These are phyloP conservation scores for Neotoxoptera formosana DNA, from an alignment of 1,140 invertebrate species.

Conservation along the genomic window DNA sequence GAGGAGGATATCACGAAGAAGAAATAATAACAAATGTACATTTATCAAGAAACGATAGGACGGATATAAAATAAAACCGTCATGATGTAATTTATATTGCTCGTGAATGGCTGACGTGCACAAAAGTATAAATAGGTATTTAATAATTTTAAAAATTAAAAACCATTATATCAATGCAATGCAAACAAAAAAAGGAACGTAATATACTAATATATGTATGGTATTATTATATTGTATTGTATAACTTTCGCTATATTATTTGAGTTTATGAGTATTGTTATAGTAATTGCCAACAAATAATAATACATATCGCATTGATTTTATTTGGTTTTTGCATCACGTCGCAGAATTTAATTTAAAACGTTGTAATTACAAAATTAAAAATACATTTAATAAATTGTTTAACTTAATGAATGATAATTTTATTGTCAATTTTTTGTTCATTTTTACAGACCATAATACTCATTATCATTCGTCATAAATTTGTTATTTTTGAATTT, in stretches of 20 bases:
- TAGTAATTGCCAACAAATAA: background rate
- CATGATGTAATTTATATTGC: background rate
- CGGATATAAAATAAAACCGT: background rate
- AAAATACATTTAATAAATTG: background rate
- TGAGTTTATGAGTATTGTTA: background rate
- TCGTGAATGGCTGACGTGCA: background rate
- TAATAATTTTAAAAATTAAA: background rate
- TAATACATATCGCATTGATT: background rate
- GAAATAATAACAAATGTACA: background rate
- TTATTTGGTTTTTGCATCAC: background rate
- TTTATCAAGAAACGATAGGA: constrained; percentile 17
- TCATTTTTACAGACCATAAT: background rate
- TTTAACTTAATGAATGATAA: background rate
- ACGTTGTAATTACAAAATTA: background rate
- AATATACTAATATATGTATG: no score
- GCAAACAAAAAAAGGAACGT: background rate
- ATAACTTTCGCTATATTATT: background rate
- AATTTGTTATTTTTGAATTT: background rate
- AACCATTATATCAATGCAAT: background rate
- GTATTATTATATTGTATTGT: background rate
- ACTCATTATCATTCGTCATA: no score
- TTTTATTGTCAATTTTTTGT: background rate
- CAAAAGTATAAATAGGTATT: background rate
- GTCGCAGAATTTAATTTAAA: background rate
- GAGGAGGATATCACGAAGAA: background rate